Evolutionary conservation across 2,888 invertebrate genomes (phyloP).

Genomic region (Pterobdella sp.): DNA sequence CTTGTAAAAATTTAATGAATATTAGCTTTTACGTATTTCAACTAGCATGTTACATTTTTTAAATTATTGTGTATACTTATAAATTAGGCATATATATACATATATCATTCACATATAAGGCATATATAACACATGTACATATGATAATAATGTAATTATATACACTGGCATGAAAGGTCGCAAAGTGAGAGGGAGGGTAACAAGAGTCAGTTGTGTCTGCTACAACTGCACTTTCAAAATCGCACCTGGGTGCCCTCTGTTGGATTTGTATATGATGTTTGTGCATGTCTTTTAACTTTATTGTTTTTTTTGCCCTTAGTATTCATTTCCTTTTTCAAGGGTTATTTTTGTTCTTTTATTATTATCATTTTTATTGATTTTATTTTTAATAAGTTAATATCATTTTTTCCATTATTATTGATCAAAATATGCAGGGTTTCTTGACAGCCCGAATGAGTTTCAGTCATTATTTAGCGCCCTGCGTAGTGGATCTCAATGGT

Average conservation of each 20-base stretch:
- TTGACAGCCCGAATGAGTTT: conserved; percentile 2
- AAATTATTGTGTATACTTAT: too few relatives aligned
- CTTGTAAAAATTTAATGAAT: too few relatives aligned
- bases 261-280: neutral
- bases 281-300: neutral
- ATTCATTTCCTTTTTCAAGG: neutral
- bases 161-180: too few relatives aligned
- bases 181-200: too few relatives aligned
- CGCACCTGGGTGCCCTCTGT: neutral
- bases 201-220: neutral
- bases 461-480: neutral
- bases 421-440: too few relatives aligned
- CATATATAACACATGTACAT: too few relatives aligned
- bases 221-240: neutral
- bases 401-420: neutral
- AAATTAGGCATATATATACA: too few relatives aligned
- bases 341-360: neutral
- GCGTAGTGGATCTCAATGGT: neutral
- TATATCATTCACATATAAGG: too few relatives aligned
- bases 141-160: too few relatives aligned
- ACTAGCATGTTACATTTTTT: too few relatives aligned
- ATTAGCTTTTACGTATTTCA: too few relatives aligned
- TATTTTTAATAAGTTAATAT: neutral
- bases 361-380: neutral
- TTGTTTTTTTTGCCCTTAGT: neutral